These are phyloP conservation scores for Plestiodon gilberti DNA, from an alignment of 2,113 vertebrate species.

Conservation along the genomic window DNA sequence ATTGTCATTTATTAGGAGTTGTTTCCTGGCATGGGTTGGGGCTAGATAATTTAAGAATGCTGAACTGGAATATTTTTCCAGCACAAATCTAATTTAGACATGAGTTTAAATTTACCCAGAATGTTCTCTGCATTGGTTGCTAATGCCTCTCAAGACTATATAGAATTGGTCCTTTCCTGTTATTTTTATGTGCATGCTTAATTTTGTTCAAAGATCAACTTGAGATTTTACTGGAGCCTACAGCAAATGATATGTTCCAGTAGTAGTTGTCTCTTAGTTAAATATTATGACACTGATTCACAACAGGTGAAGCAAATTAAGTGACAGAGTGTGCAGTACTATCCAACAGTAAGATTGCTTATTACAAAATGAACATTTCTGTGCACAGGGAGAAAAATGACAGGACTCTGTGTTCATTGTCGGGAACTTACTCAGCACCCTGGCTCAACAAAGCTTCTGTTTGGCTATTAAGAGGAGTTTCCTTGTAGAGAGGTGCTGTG, in stretches of 20 bases:
- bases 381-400: neutral
- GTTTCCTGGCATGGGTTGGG: neutral
- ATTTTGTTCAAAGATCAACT: neutral
- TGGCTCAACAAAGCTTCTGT: neutral
- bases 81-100: neutral
- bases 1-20: neutral
- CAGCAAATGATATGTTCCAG: slow-evolving; percentile 3
- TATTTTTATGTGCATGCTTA: neutral
- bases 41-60: neutral
- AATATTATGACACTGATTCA: neutral
- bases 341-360: neutral
- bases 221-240: neutral
- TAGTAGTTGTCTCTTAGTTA: neutral
- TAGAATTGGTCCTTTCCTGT: neutral
- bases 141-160: neutral
- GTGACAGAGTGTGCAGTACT: fast-evolving
- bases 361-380: neutral
- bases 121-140: neutral
- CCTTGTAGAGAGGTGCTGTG: too few relatives aligned
- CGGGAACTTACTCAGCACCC: neutral
- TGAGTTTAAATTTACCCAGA: neutral
- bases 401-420: too few relatives aligned
- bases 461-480: neutral
- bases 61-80: neutral
- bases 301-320: neutral